Evolutionary conservation across 37 sponge, comb jelly and placozoan species (phyloP), one percentile per base, ranked within the genome.

Genomic region (Cliona cf. orientalis): DNA sequence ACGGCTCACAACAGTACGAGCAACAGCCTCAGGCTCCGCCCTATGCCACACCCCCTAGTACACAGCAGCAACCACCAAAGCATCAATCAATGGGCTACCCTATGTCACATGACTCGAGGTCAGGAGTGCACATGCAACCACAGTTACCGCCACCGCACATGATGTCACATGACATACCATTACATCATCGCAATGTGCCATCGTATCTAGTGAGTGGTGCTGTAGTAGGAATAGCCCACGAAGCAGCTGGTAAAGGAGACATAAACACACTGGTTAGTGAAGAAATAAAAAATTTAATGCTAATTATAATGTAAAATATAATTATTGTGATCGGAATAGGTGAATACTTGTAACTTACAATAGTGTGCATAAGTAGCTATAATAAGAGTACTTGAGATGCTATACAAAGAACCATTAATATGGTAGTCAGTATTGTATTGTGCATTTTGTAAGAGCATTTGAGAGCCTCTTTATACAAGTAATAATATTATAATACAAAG

Each of bases 201-300:
- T 7, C 25, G 69, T 36, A 33, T 49, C 43, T 49, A 33, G 57
- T 55, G 45, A 78, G 39, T 46, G 12, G n/a, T n/a, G n/a, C n/a
- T n/a, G n/a, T n/a, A n/a, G n/a, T 86, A 11, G 11, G 53, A 0
- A 32, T 78, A 46, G 80, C 87, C 6, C 87, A 87, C 46, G 80
- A 86, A 5, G 87, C 92, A 69, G 92, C 92, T 40, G 84, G 80
- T 67, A 86, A 70, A 62, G 92, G 92, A 66, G 84, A 91, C 60
- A 53, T 82, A 31, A 35, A 63, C 12, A 42, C 71, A 5, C 66
- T 91, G 80, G 92, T 91, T 35, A 89, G 89, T 4, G 12, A 55
- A 7, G 2, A 34, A 21, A 6, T 5, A 43, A 7, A 25, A 45
- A 23, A 6, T 45, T 25, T 44, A n/a, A 26, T 71, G n/a, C n/a